A percentile compares a stretch with the other conserved stretches of the same genome.
phyloP scores from a whole-genome alignment of 2,888 invertebrate genomes.

The Nesidiocoris tenuis region DNA sequence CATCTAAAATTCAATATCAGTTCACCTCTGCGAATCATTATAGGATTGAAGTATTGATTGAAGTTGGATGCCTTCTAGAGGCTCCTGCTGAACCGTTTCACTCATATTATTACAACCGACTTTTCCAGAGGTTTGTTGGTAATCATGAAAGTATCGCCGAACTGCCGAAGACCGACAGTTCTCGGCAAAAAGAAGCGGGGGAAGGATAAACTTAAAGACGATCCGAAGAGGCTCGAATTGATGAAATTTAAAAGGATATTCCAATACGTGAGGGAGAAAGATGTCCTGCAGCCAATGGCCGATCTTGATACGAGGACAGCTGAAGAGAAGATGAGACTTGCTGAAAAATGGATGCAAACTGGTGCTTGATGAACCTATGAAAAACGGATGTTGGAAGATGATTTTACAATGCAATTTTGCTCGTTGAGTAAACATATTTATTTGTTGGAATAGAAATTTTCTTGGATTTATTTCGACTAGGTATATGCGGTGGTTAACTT shows the following conservation, averaged over 20 bases:
- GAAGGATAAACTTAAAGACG: conserved; percentile 31
- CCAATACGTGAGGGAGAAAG: conserved; percentile 30
- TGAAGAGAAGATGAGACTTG: conserved; percentile 19
- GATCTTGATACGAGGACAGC: conserved; percentile 20
- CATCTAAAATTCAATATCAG: too few species aligned
- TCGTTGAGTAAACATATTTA: too few species aligned
- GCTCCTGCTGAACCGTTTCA: too few species aligned
- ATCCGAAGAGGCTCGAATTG: conserved; percentile 25
- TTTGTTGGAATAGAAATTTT: too few species aligned
- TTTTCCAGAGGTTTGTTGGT: conserved; percentile 33
- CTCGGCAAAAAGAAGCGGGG: conserved; percentile 24
- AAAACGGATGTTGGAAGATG: too few species aligned
- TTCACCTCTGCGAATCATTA: too few species aligned
- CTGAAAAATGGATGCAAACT: conserved; percentile 21
- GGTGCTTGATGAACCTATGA: background rate
- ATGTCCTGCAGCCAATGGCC: conserved; percentile 10
- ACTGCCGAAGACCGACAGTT: conserved; percentile 20
- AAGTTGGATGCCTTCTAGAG: too few species aligned
- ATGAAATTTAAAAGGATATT: conserved; percentile 35
- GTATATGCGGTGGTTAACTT: too few species aligned
- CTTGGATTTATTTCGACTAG: too few species aligned
- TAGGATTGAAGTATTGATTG: too few species aligned
- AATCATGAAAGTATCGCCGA: conserved; percentile 40
- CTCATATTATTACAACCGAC: too few species aligned
- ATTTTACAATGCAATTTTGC: too few species aligned